These are phyloP conservation scores for Psylliodes chrysocephalus DNA, from an alignment of 2,888 invertebrate genomes.

Conservation along the genomic window DNA sequence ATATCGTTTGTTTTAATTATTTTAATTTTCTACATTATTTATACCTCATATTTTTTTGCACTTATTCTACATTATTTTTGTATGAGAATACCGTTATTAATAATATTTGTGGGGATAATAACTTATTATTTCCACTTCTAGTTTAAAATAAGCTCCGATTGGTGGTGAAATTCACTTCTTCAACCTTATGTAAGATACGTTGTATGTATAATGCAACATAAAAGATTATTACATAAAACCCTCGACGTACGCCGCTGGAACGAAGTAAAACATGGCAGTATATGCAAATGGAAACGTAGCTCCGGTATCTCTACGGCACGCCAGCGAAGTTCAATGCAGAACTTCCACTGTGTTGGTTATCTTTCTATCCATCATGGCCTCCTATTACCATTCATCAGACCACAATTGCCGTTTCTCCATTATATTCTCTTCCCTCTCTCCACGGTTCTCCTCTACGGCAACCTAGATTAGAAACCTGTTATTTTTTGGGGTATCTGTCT, in stretches of 20 bases:
- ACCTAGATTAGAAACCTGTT: slow-evolving; percentile 9
- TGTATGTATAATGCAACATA: no score
- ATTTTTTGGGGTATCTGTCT: slow-evolving; percentile 17
- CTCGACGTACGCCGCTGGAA: neutral
- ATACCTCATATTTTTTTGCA: no score
- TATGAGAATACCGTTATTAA: no score
- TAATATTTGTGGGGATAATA: no score
- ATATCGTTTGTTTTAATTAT: no score
- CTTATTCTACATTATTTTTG: no score
- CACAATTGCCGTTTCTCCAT: slow-evolving; percentile 41
- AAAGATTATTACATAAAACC: no score
- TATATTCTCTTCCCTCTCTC: slow-evolving; percentile 25
- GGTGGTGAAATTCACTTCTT: no score
- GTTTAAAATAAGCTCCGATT: no score
- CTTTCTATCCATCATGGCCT: slow-evolving; percentile 48
- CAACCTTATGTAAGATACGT: no score
- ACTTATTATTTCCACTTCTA: no score
- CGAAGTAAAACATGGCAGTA: slow-evolving; percentile 6
- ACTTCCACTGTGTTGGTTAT: slow-evolving; percentile 43
- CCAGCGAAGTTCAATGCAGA: slow-evolving; percentile 28
- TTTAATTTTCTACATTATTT: no score
- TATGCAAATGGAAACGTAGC: slow-evolving; percentile 41
- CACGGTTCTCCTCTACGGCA: neutral
- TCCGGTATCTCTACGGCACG: slow-evolving; percentile 34
- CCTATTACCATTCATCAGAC: slow-evolving; percentile 50